Base-by-base conservation (phyloP, 2,888 invertebrate genomes). In the Strigamia maritima region DNA sequence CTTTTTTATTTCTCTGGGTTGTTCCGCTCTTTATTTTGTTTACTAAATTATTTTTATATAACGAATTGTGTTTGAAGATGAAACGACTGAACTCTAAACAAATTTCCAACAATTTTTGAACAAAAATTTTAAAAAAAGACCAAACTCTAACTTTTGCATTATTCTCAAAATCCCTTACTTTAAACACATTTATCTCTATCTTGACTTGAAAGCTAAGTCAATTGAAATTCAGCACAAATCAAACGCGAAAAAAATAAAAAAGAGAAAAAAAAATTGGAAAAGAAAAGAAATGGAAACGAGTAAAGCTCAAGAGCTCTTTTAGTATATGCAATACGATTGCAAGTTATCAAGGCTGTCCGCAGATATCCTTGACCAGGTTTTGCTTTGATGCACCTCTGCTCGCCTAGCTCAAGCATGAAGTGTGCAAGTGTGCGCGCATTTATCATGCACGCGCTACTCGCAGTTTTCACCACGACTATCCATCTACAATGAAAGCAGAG, bases 301-400 rank as follows among this genome's bases (percentile, higher is more conserved):
- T 31, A 49, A 49, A 49, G 1, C 49, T n/a, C 49, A 2, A 3
- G 49, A 49, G 49, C 49, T n/a, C n/a, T 19, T 49, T 49, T n/a
- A n/a, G 49, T 49, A n/a, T 49, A 49, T 49, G 49, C 49, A 49
- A 49, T 49, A 49, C 14, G 49, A 49, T 49, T 16, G 49, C n/a
- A 49, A n/a, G 49, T 49, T 49, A 49, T 49, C 49, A 49, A 49
- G 49, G n/a, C 49, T 49, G n/a, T 49, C 49, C 49, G 49, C 49
- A n/a, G 49, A 49, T 49, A 49, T 49, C 49, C 49, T 49, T 49
- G 49, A 49, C 49, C 49, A 49, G 49, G 49, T 49, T 49, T 49
- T 49, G 49, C 49, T 49, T 49, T 49, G 49, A 49, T 49, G 49
- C 49, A 49, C 49, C 49, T 49, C 49, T 49, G 49, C 49, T 49